Percentiles rank a stretch among this genome's conserved stretches.
Conservation (phyloP, 2,888 invertebrate species). For the Embidobia sp. region DNA sequence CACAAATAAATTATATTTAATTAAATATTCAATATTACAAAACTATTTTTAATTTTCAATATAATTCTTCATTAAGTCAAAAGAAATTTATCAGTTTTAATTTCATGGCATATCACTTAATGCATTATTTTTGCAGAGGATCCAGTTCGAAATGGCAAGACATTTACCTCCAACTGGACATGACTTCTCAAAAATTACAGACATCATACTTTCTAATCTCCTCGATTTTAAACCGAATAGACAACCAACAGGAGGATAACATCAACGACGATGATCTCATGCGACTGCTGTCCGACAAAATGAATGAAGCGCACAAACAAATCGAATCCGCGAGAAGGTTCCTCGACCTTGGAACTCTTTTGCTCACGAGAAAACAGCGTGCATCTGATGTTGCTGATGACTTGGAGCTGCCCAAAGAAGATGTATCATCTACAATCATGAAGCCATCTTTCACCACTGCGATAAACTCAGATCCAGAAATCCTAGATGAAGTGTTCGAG, state of each 20-base stretch:
- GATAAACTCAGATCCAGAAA: slow-evolving; percentile 72
- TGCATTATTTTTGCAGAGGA: slow-evolving; percentile 67
- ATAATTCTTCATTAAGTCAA: no score
- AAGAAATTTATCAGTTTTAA: no score
- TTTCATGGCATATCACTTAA: no score
- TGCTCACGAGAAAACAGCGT: slow-evolving; percentile 69
- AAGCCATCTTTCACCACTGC: slow-evolving; percentile 53
- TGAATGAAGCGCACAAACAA: slow-evolving; percentile 72
- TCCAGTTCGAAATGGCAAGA: slow-evolving; percentile 75
- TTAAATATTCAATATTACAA: no score
- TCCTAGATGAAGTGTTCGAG: slow-evolving; percentile 79
- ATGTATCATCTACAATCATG: slow-evolving; percentile 20
- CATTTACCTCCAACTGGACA: slow-evolving; percentile 75
- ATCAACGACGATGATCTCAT: slow-evolving; percentile 60
- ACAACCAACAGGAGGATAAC: slow-evolving; percentile 65
- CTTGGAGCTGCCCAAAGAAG: slow-evolving; percentile 4
- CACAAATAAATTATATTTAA: no score
- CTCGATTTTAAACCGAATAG: slow-evolving; percentile 73
- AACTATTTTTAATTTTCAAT: no score
- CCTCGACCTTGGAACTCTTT: slow-evolving; percentile 73
- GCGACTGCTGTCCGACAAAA: slow-evolving; percentile 67
- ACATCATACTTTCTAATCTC: slow-evolving; percentile 71
- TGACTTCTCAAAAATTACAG: slow-evolving; percentile 75
- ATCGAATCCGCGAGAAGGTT: slow-evolving; percentile 75
- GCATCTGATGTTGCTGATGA: slow-evolving; percentile 16